Evolutionary conservation across 2,888 invertebrate genomes (phyloP).

Genomic region (Proisotoma minuta): DNA sequence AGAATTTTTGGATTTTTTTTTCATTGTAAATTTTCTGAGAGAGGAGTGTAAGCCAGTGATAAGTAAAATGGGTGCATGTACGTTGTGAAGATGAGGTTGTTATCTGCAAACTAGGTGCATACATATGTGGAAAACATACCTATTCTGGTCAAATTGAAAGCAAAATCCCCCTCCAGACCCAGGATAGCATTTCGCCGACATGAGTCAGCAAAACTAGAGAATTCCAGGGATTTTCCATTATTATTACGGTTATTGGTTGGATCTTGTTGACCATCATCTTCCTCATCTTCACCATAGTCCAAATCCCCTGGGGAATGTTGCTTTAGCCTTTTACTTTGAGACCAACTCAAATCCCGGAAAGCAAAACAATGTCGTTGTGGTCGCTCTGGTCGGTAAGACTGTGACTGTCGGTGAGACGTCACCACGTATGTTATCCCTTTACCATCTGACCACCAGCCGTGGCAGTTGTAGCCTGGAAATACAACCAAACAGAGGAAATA

Average conservation of each 20-base stretch:
- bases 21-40: background rate
- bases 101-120: too few species aligned
- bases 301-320: constrained; percentile 14
- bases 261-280: constrained; percentile 17
- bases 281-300: constrained; percentile 12
- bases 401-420: constrained; percentile 28
- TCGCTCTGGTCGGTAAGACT: constrained; percentile 20
- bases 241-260: constrained; percentile 20
- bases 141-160: constrained; percentile 41
- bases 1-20: constrained; percentile 3
- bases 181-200: constrained; percentile 38
- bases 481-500: background rate
- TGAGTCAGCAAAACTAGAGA: constrained; percentile 42
- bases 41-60: background rate
- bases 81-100: background rate
- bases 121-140: constrained; percentile 34
- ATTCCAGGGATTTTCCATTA: constrained; percentile 33
- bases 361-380: constrained; percentile 38
- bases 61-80: background rate
- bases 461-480: constrained; percentile 38
- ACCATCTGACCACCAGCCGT: constrained; percentile 41
- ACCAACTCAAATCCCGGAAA: constrained; percentile 30
- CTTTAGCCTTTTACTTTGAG: constrained; percentile 6
- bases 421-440: constrained; percentile 42
- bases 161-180: constrained; percentile 35